phyloP scores from a whole-genome alignment of 2,797 vertebrate species.

The Delichon dasypus region DNA sequence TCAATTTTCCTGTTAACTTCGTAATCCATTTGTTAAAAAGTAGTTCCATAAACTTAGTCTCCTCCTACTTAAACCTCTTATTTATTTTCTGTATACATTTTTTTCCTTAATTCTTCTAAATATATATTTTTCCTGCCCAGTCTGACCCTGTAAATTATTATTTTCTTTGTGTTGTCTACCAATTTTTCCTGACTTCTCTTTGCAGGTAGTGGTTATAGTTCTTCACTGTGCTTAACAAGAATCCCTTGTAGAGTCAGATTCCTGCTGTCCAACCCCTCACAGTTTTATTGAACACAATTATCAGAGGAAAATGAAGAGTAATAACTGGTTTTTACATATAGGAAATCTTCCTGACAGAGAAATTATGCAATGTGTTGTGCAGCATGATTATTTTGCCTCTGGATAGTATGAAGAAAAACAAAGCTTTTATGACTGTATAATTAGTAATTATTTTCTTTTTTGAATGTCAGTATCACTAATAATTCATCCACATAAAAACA shows the following conservation, averaged over 20 bases:
- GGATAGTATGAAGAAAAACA: accelerated
- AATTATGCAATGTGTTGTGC: neutral
- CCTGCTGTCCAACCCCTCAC: neutral
- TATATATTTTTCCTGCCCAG: neutral
- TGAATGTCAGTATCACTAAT: neutral
- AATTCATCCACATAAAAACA: neutral
- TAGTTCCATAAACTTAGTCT: neutral
- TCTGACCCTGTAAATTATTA: neutral
- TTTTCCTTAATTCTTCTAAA: neutral
- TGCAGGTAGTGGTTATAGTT: neutral
- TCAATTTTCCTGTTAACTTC: neutral
- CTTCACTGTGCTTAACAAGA: neutral
- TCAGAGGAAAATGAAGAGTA: neutral
- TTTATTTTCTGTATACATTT: neutral
- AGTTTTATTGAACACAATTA: neutral
- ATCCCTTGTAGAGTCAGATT: neutral
- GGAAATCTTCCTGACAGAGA: neutral
- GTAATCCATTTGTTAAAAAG: neutral
- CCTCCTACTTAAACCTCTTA: neutral
- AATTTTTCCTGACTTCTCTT: neutral
- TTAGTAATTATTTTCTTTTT: neutral
- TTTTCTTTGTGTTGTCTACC: neutral
- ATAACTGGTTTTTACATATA: neutral
- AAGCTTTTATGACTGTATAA: neutral
- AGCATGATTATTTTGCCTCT: neutral